A percentile compares a stretch with the other conserved stretches of the same genome.
Evolutionary conservation across 2,888 invertebrate genomes (phyloP).

Genomic region (Acronicta aceris): DNA sequence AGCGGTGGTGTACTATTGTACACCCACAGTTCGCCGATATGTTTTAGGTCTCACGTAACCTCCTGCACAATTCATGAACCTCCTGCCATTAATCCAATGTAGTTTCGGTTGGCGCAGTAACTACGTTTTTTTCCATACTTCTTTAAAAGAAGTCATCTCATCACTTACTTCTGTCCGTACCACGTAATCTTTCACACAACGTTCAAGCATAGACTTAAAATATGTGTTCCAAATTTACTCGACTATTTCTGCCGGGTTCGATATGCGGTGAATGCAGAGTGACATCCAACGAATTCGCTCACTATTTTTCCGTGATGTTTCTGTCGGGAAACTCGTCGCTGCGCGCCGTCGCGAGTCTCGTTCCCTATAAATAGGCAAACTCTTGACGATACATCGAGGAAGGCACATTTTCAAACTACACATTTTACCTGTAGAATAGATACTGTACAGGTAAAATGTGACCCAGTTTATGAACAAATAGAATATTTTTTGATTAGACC

Average conservation of each 20-base stretch:
- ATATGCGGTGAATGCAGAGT: constrained; percentile 36
- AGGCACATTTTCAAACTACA: background rate
- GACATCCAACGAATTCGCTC: constrained; percentile 37
- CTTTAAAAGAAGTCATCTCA: too few species aligned
- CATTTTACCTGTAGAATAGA: background rate
- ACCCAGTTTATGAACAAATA: too few species aligned
- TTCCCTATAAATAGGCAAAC: constrained; percentile 16
- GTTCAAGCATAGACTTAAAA: background rate
- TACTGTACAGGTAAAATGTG: too few species aligned
- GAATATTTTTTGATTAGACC: too few species aligned
- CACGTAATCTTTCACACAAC: background rate
- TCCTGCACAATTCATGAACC: too few species aligned
- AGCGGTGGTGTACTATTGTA: too few species aligned
- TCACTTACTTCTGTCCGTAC: too few species aligned
- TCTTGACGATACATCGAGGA: constrained; percentile 8
- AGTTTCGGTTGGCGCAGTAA: too few species aligned
- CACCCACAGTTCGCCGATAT: too few species aligned
- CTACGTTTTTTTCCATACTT: too few species aligned
- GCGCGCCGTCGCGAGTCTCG: constrained; percentile 13
- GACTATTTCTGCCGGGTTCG: constrained; percentile 35
- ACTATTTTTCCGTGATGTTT: constrained; percentile 44
- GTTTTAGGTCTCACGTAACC: too few species aligned
- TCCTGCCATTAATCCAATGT: too few species aligned
- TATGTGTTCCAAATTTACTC: constrained; percentile 25
- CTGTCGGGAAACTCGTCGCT: constrained; percentile 11